Evolutionary conservation across 1,140 invertebrate species (phyloP).

Genomic region (Eriocheir sinensis): DNA sequence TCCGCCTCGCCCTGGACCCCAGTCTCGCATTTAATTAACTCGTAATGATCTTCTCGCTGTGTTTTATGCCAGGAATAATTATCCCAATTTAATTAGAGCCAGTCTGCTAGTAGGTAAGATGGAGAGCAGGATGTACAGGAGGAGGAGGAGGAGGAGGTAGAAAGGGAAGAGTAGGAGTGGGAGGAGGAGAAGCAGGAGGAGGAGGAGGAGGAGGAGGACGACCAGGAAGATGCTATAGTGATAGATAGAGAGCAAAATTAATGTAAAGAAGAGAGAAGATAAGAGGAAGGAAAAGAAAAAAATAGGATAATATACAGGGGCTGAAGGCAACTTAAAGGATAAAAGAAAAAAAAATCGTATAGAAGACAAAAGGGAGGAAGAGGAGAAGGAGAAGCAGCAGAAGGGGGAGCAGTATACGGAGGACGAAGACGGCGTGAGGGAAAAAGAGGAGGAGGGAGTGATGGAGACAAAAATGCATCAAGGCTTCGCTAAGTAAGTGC

Average conservation of each 20-base stretch:
- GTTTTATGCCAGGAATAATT: slow-evolving; percentile 30
- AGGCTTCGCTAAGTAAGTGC: not conserved
- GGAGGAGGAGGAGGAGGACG: not conserved
- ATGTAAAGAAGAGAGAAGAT: not conserved
- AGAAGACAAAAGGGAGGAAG: no score
- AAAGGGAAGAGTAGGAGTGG: not conserved
- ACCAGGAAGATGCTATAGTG: no score
- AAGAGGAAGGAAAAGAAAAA: not conserved
- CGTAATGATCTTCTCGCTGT: slow-evolving; percentile 32
- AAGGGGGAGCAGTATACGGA: no score
- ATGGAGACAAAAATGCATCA: not conserved
- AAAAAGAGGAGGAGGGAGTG: not conserved
- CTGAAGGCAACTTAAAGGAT: no score
- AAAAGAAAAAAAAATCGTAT: no score
- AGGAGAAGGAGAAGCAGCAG: no score
- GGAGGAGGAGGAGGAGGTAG: not conserved
- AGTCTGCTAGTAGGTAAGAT: slow-evolving; percentile 5
- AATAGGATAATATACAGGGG: no score
- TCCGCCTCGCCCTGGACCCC: not conserved
- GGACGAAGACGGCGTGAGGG: no score
- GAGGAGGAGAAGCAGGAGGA: not conserved
- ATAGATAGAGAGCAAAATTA: no score
- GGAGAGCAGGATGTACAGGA: not conserved
- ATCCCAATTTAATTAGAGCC: slow-evolving; percentile 31
- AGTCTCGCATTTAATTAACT: slow-evolving; percentile 25